Conservation (phyloP, 2,113 vertebrate genomes). For the Asarcornis scutulata region DNA sequence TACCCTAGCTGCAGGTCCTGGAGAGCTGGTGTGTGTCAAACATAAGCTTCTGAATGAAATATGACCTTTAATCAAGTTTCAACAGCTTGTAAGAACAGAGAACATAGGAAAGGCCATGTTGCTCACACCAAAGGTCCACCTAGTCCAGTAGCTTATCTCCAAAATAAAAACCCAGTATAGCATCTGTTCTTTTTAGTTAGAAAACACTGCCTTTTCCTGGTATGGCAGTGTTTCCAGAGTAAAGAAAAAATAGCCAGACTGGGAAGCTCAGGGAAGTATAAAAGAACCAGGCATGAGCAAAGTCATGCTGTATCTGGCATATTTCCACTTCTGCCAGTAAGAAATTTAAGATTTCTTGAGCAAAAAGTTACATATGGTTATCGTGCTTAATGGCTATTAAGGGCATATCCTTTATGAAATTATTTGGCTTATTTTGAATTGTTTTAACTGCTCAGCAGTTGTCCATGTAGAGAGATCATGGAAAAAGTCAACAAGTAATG, state of each 20-base stretch:
- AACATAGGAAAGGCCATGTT: not conserved
- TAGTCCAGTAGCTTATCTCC: not conserved
- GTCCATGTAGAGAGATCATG: not conserved
- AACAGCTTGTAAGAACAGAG: not conserved
- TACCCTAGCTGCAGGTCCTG: slow-evolving; percentile 7
- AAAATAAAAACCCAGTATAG: not conserved
- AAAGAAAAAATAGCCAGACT: not conserved
- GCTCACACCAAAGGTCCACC: not conserved
- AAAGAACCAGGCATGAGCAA: not conserved
- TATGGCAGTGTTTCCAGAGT: not conserved
- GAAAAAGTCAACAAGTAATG: not conserved
- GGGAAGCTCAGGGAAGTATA: not conserved
- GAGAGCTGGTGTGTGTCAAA: slow-evolving; percentile 4
- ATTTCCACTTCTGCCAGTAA: not conserved
- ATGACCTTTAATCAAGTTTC: slow-evolving; percentile 25
- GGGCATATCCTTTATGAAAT: not conserved
- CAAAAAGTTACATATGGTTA: not conserved
- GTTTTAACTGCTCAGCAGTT: not conserved
- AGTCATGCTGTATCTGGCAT: not conserved
- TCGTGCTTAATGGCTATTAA: not conserved
- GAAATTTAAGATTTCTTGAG: not conserved
- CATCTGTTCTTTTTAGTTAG: not conserved
- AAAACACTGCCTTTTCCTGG: not conserved
- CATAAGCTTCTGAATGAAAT: slow-evolving; percentile 50
- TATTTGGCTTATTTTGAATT: not conserved